Evolutionary conservation across 2,797 vertebrate species (phyloP).

Genomic region (Anguilla pacifica): DNA sequence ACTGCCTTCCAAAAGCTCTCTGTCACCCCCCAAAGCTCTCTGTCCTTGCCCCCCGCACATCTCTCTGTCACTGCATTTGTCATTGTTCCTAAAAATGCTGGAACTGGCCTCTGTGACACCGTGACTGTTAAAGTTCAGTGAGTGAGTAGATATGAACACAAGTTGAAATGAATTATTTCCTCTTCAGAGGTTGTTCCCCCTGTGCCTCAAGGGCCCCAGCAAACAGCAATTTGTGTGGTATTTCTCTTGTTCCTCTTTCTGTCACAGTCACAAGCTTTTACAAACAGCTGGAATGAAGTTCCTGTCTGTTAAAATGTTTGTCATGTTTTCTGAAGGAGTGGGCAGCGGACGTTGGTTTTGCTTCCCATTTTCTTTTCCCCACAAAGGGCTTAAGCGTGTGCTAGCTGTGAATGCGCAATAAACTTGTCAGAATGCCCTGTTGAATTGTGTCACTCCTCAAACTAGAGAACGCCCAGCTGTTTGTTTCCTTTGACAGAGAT

Average conservation of each 20-base stretch:
- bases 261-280: neutral
- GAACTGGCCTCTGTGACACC: neutral
- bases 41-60: neutral
- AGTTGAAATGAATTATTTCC: neutral
- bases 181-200: neutral
- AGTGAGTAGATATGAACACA: too few relatives aligned
- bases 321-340: neutral
- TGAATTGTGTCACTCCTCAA: neutral
- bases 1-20: neutral
- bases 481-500: neutral
- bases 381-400: neutral
- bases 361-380: constrained; percentile 3
- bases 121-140: neutral
- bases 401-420: neutral
- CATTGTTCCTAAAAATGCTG: neutral
- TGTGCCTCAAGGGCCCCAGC: neutral
- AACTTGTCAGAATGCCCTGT: neutral
- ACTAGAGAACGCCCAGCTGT: neutral
- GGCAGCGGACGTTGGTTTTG: neutral
- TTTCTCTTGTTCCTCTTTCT: constrained; percentile 10
- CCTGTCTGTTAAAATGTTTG: neutral
- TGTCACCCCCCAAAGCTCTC: too few relatives aligned
- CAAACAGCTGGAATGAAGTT: neutral
- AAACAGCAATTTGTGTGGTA: neutral
- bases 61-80: neutral